A percentile compares a stretch with the other conserved stretches of the same genome.
These are phyloP conservation scores for Myrmophylax atrothorax DNA, from an alignment of 2,113 vertebrate species.

Conservation along the genomic window DNA sequence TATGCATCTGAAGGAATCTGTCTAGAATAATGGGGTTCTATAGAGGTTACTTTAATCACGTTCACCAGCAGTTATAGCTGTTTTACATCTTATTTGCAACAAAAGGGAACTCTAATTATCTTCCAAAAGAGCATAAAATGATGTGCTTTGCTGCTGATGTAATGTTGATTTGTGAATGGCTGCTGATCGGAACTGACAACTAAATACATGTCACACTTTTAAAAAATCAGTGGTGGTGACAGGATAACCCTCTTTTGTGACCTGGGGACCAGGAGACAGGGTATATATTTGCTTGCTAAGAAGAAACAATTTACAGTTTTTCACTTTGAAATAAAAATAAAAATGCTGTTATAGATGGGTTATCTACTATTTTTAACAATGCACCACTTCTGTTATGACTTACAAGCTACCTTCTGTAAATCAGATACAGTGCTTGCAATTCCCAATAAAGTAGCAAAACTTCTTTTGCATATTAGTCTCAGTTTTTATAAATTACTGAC, in stretches of 20 bases:
- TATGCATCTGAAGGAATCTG: slow-evolving; percentile 89
- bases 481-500: background rate
- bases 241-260: slow-evolving; percentile 85
- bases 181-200: slow-evolving; percentile 92
- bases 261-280: slow-evolving; percentile 75
- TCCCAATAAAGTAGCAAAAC: background rate
- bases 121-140: slow-evolving; percentile 88
- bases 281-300: slow-evolving; percentile 83
- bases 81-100: slow-evolving; percentile 94
- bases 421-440: slow-evolving; percentile 26
- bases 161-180: slow-evolving; percentile 87
- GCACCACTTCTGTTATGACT: slow-evolving; percentile 39
- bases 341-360: slow-evolving; percentile 61
- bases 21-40: slow-evolving; percentile 93
- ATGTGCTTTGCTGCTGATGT: slow-evolving; percentile 86
- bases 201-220: slow-evolving; percentile 86
- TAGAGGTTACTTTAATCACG: slow-evolving; percentile 96
- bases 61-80: slow-evolving; percentile 92
- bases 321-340: slow-evolving; percentile 72
- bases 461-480: background rate
- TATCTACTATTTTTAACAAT: slow-evolving; percentile 72
- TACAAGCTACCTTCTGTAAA: slow-evolving; percentile 27
- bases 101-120: slow-evolving; percentile 94
- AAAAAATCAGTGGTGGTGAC: slow-evolving; percentile 82
- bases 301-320: slow-evolving; percentile 80